phyloP scores from a whole-genome alignment of 2,797 vertebrate genomes.

The Sebastes wilsoni region DNA sequence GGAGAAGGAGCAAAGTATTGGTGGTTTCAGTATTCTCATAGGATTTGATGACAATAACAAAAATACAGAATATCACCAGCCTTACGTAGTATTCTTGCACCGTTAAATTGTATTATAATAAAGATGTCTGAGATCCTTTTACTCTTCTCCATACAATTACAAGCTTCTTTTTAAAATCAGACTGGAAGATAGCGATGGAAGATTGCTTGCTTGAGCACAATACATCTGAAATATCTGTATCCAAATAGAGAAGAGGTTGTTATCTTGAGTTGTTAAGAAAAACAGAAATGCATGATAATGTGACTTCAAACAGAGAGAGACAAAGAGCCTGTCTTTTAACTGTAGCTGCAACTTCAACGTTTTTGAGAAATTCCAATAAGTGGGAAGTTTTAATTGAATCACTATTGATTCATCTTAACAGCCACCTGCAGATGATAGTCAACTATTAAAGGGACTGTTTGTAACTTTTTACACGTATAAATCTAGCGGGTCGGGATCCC shows the following conservation, averaged over 20 bases:
- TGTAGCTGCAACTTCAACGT: background rate
- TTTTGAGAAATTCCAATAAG: background rate
- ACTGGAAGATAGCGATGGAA: background rate
- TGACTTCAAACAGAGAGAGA: background rate
- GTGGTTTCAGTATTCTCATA: background rate
- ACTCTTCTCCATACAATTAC: background rate
- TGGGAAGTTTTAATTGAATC: background rate
- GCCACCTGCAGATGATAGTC: background rate
- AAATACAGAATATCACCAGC: background rate
- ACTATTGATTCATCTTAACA: background rate
- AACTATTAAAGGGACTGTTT: background rate
- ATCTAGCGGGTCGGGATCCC: no score
- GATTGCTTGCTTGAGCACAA: slow-evolving; percentile 2
- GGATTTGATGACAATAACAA: background rate
- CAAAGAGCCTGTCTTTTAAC: background rate
- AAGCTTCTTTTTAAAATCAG: background rate
- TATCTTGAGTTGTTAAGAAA: background rate
- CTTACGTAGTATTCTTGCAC: background rate
- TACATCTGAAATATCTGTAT: slow-evolving; percentile 11
- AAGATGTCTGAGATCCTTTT: background rate
- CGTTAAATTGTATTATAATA: background rate
- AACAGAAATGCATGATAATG: slow-evolving; percentile 4
- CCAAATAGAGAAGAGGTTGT: background rate
- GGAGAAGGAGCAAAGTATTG: background rate
- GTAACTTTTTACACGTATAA: no score